Evolutionary conservation across 1,140 invertebrate species (phyloP), one percentile per base, ranked within the genome.

Genomic region (Zaprionus lachaisei): DNA sequence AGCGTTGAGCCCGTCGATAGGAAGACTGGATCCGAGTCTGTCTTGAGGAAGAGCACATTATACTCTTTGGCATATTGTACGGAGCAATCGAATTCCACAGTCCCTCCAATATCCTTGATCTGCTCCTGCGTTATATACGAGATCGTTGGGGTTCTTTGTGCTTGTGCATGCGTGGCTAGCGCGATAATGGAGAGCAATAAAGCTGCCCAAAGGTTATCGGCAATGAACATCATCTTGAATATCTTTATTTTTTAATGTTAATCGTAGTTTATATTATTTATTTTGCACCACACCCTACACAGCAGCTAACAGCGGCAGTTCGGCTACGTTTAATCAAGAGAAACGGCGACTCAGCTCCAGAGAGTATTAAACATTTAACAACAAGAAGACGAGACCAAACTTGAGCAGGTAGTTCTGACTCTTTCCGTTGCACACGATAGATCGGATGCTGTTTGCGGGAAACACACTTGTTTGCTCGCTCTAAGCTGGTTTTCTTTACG

Each of bases 121-220:
- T 98, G 97, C 92, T 97, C 96, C 92, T 98, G 97, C 1, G 97
- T 97, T 77, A 98, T 98, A 76, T 97, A 96, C 0, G 97, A 98
- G 85, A 98, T 98, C 2, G 97, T 97, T 4, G 98, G 98, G 15
- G 97, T 97, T 75, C 97, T 94, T 91, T 98, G 97, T 15, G 93
- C 94, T 49, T 71, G 34, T 73, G 83, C 66, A 4, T 76, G 66
- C 63, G 72, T 70, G 74, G 81, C 74, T n/a, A 83, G 20, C n/a
- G 67, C 58, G 1, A 79, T n/a, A 4, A 60, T 15, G 28, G 83
- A 37, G 12, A 91, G 56, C 58, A 83, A 5, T 11, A 56, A 24
- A 38, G 62, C 55, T 37, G 44, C 26, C 62, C 57, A 54, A 44
- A 79, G 20, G 54, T 62, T 66, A 49, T 80, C 65, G 47, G 47